Conservation (phyloP, 2,888 invertebrate genomes). For the Cerastis leucographa region DNA sequence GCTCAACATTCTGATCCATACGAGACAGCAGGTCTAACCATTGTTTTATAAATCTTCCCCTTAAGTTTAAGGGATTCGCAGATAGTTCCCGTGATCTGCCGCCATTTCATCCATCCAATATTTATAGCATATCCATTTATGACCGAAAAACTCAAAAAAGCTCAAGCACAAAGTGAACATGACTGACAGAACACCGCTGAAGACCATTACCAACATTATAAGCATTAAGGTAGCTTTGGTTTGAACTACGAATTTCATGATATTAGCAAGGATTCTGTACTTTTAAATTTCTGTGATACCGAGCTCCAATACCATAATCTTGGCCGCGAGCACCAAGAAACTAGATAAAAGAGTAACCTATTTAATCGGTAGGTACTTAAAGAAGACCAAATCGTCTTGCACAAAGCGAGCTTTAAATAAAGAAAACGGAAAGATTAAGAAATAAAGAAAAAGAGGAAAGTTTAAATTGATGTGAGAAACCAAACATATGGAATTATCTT, state of each 20-base stretch:
- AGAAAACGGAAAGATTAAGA: constrained; percentile 43
- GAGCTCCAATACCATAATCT: neutral
- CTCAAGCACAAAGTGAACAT: neutral
- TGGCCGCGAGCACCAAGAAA: neutral
- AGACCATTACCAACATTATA: too few species aligned
- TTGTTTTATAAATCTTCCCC: too few species aligned
- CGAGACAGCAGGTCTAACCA: too few species aligned
- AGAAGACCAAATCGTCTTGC: constrained; percentile 18
- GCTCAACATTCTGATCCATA: too few species aligned
- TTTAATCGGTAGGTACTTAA: constrained; percentile 23
- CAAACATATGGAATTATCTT: constrained; percentile 51
- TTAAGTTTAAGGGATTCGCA: too few species aligned
- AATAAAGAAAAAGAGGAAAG: constrained; percentile 37
- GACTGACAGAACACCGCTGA: neutral
- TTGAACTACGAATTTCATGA: neutral
- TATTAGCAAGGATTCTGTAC: too few species aligned
- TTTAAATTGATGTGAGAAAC: constrained; percentile 52
- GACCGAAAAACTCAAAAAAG: neutral
- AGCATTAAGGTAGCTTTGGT: too few species aligned
- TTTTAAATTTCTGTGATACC: neutral
- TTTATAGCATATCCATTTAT: too few species aligned
- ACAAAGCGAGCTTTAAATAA: constrained; percentile 26
- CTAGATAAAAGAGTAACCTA: constrained; percentile 11
- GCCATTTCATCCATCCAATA: too few species aligned
- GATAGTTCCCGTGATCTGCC: too few species aligned